A percentile compares a stretch with the other conserved stretches of the same genome.
phyloP scores from a whole-genome alignment of 2,888 invertebrate species.

The Augiades crinisus region DNA sequence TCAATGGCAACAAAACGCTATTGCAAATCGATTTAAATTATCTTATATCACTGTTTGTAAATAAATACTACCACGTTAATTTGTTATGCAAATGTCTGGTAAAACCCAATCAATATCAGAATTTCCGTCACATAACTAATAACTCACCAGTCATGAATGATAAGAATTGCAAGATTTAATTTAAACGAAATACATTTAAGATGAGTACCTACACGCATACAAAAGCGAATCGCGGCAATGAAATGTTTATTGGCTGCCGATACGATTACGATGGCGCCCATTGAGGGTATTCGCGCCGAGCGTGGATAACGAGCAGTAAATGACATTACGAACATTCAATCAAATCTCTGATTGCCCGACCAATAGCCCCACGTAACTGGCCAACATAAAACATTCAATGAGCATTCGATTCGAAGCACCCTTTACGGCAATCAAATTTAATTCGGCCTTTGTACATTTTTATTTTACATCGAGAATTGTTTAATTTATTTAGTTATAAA shows the following conservation, averaged over 20 bases:
- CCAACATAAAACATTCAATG: conserved; percentile 32
- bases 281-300: conserved; percentile 48
- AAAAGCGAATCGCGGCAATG: conserved; percentile 43
- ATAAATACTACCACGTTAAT: too few relatives aligned
- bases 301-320: conserved; percentile 68
- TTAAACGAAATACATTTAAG: background rate
- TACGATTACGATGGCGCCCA: conserved; percentile 35
- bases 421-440: conserved; percentile 40
- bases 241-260: conserved; percentile 59
- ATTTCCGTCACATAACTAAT: too few relatives aligned
- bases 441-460: conserved; percentile 23
- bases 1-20: too few relatives aligned
- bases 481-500: background rate
- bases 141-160: too few relatives aligned
- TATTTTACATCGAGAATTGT: background rate
- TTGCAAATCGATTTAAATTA: too few relatives aligned
- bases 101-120: too few relatives aligned
- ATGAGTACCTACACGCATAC: conserved; percentile 26
- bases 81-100: too few relatives aligned
- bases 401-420: conserved; percentile 7
- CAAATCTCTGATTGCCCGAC: conserved; percentile 57
- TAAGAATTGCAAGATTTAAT: too few relatives aligned
- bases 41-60: too few relatives aligned
- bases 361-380: conserved; percentile 45
- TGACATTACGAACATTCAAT: conserved; percentile 65